phyloP scores from a whole-genome alignment of 2,888 invertebrate genomes.

The Enchytraeus crypticus region DNA sequence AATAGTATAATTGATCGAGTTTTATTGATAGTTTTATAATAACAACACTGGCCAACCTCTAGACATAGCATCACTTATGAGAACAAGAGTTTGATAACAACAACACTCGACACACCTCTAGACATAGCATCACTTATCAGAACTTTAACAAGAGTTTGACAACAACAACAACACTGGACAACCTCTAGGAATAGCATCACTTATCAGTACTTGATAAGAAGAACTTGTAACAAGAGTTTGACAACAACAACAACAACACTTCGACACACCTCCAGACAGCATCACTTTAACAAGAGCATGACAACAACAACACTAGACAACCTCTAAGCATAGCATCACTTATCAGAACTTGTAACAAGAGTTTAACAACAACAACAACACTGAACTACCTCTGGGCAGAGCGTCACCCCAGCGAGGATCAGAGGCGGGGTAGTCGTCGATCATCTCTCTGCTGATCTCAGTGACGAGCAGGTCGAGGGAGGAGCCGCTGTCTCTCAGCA shows the following conservation, averaged over 20 bases:
- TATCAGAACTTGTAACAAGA: not conserved
- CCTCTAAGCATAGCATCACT: not conserved
- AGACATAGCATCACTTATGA: too few relatives aligned
- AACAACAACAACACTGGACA: not conserved
- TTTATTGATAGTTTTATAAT: too few relatives aligned
- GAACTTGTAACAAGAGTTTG: too few relatives aligned
- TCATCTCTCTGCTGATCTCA: slow-evolving; percentile 60
- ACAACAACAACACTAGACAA: not conserved
- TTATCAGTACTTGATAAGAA: too few relatives aligned
- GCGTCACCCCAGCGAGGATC: slow-evolving; percentile 70
- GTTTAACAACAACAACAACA: not conserved
- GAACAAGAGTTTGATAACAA: not conserved
- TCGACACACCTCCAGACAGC: too few relatives aligned
- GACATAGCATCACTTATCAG: not conserved
- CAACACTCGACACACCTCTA: not conserved
- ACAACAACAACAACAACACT: too few relatives aligned
- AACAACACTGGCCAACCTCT: too few relatives aligned
- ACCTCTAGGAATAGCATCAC: slow-evolving; percentile 49
- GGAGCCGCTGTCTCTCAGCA: slow-evolving; percentile 47
- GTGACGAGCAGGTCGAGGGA: slow-evolving; percentile 58
- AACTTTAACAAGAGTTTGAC: not conserved
- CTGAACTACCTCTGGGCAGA: slow-evolving; percentile 34
- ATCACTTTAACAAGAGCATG: too few relatives aligned
- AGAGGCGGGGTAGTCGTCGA: slow-evolving; percentile 47
- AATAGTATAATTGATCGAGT: too few relatives aligned